Base-by-base conservation (phyloP, 2,888 invertebrate genomes). In the Ennomos erosarius region DNA sequence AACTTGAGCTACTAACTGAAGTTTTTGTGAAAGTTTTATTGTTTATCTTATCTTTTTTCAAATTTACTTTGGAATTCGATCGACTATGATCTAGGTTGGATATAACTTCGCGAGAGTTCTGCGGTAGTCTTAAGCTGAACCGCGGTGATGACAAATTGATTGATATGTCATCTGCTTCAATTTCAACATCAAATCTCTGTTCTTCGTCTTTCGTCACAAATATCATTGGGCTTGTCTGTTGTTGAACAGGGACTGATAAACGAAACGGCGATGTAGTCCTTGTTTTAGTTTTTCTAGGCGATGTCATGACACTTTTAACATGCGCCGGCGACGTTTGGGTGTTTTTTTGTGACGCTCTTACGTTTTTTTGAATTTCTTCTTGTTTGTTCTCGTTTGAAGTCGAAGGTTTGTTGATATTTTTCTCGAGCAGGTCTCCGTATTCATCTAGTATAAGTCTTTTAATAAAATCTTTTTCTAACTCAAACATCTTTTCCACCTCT, bases 241-340 rank as follows among this genome's bases (percentile, higher is more conserved):
- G 82, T 60, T 88, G 85, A 1, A 86, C 76, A 1, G 79, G 81
- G 1, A 79, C 51, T 1, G 81, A 70, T 10, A 80, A 50, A 1
- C 57, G 45, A 51, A 92, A 81, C 11, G 92, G 90, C 2, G 93
- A 92, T 10, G 92, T 92, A 0, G 90, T 84, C 62, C 91, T 82
- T 1, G 88, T 88, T 70, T 90, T 90, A 10, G 86, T 87, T 67
- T 64, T 81, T 16, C 82, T 85, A 6, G 93, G 92, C 11, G 92
- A 93, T 1, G 92, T 93, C 91, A 90, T 92, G 0, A 88, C 81
- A 69, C 83, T 79, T 71, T 88, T 90, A 0, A 87, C 87, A 40
- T 80, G 88, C 36, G 87, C 84, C 3, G 92, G 92, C 8, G 92
- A 91, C 0, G 93, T 93, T 70, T 93, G 93, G 3, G 92, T 93